phyloP scores from a whole-genome alignment of 2,113 vertebrate species.

The Sterrhoptilus dennistouni region DNA sequence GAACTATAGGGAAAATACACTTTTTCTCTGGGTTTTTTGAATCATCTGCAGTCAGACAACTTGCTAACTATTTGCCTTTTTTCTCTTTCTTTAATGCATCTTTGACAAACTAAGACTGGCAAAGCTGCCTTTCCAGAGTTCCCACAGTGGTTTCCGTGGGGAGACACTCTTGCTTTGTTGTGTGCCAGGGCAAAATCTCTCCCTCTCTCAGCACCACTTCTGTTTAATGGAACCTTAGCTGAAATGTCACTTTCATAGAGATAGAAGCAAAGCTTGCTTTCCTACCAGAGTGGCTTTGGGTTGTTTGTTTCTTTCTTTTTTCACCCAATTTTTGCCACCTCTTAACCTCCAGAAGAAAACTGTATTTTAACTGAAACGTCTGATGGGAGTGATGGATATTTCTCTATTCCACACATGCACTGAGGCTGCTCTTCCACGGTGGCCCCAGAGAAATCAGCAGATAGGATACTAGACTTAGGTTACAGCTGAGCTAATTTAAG shows the following conservation, averaged over 20 bases:
- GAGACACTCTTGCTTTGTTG: not conserved
- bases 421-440: not conserved
- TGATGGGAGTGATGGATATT: not conserved
- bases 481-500: not conserved
- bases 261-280: not conserved
- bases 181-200: not conserved
- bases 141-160: rapidly evolving
- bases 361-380: not conserved
- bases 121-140: not conserved
- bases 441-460: not conserved
- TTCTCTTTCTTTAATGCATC: not conserved
- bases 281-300: not conserved
- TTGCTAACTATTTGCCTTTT: not conserved
- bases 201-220: not conserved
- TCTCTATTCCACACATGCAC: not conserved
- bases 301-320: not conserved
- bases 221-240: not conserved
- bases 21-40: not conserved
- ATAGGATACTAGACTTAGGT: not conserved
- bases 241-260: not conserved
- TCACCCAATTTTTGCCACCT: not conserved
- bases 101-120: not conserved
- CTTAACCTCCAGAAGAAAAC: not conserved
- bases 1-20: not conserved
- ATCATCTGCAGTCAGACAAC: not conserved